Evolutionary conservation across 2,797 vertebrate species (phyloP).

Genomic region (Sebastes oblongus): DNA sequence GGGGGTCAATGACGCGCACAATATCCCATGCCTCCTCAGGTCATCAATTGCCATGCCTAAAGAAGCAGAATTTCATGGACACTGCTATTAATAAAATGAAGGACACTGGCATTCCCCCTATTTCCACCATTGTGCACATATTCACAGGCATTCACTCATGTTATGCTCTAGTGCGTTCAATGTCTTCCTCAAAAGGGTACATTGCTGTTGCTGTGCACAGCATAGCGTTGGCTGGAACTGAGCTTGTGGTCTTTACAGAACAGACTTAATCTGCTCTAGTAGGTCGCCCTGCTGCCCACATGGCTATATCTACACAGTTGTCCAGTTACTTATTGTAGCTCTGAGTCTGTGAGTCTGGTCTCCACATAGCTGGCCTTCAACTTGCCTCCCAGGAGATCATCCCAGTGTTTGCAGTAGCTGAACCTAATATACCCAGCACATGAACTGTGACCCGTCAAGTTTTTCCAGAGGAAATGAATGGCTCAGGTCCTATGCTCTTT

Average conservation of each 20-base stretch:
- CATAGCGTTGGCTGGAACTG: background rate
- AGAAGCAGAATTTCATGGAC: background rate
- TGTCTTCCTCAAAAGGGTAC: background rate
- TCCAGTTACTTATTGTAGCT: conserved; percentile 23
- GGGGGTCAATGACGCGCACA: conserved; percentile 36
- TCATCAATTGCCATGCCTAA: conserved; percentile 21
- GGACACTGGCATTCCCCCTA: background rate
- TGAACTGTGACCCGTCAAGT: conserved; percentile 55
- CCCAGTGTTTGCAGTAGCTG: conserved; percentile 67
- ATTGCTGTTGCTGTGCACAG: background rate
- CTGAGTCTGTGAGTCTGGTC: conserved; percentile 13
- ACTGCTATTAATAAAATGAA: background rate
- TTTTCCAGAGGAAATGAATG: conserved; percentile 77
- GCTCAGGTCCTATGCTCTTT: conserved; percentile 38
- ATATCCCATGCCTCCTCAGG: conserved; percentile 32
- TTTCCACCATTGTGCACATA: background rate
- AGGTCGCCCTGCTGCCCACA: background rate
- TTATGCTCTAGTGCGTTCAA: background rate
- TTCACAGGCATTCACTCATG: background rate
- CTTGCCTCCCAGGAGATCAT: conserved; percentile 56
- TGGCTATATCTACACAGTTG: background rate
- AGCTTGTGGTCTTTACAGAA: background rate
- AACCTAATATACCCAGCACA: conserved; percentile 62
- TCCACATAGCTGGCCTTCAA: conserved; percentile 60
- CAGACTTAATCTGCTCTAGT: background rate